Percentiles rank a stretch among this genome's conserved stretches.
phyloP scores from a whole-genome alignment of 2,113 vertebrate species.

The Amphilophus citrinellus region DNA sequence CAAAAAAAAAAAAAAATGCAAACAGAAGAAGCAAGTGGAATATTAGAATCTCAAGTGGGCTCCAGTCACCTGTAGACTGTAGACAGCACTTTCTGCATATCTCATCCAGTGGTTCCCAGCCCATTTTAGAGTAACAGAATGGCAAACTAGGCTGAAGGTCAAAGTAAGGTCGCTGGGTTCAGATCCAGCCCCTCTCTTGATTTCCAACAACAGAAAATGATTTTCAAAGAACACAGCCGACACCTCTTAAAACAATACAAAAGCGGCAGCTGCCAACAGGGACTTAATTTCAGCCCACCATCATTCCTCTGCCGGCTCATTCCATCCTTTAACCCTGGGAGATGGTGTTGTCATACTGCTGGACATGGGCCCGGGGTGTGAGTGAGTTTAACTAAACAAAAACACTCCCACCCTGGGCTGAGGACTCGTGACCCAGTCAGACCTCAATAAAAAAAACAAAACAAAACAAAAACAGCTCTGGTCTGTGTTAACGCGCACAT shows the following conservation, averaged over 20 bases:
- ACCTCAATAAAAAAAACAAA: slow-evolving; percentile 48
- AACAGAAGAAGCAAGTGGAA: slow-evolving; percentile 53
- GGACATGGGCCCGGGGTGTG: slow-evolving; percentile 69
- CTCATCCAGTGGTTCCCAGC: neutral
- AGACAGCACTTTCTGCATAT: slow-evolving; percentile 1
- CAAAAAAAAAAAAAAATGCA: slow-evolving; percentile 11
- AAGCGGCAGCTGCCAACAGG: slow-evolving; percentile 53
- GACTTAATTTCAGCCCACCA: slow-evolving; percentile 62
- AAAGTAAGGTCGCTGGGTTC: slow-evolving; percentile 26
- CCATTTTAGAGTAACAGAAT: neutral
- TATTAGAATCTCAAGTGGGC: neutral
- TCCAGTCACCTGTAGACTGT: neutral
- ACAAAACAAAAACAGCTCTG: neutral
- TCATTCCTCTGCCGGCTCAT: slow-evolving; percentile 49
- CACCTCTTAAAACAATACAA: slow-evolving; percentile 72
- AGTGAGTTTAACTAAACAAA: slow-evolving; percentile 78
- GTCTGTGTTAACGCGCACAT: slow-evolving; percentile 16
- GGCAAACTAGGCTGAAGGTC: slow-evolving; percentile 39
- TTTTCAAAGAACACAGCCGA: slow-evolving; percentile 71
- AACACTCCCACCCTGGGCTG: slow-evolving; percentile 60
- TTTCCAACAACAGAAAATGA: slow-evolving; percentile 68
- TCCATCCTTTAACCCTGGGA: slow-evolving; percentile 67
- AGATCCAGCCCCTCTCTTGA: slow-evolving; percentile 33
- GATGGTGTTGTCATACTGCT: slow-evolving; percentile 76
- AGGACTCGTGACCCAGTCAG: slow-evolving; percentile 51